phyloP scores from a whole-genome alignment of 2,797 vertebrate species.

The Enteromius afrohamiltoni region DNA sequence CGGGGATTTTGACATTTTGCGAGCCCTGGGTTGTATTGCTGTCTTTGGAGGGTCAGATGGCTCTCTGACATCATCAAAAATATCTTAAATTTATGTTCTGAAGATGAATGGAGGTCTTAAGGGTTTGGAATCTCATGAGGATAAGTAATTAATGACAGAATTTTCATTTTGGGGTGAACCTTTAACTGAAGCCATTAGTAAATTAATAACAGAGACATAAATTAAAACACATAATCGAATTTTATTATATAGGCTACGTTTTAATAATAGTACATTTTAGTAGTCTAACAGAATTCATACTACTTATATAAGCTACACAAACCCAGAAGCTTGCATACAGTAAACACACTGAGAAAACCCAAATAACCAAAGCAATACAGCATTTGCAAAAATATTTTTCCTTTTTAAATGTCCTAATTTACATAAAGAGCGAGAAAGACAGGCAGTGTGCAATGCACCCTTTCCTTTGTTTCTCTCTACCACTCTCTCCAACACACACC shows the following conservation, averaged over 20 bases:
- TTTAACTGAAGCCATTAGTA: not conserved
- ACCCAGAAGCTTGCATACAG: not conserved
- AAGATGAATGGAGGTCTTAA: too few species aligned
- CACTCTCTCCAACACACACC: conserved; percentile 17
- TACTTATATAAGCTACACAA: conserved; percentile 20
- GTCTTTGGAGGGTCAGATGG: too few species aligned
- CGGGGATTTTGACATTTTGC: too few species aligned
- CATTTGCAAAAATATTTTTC: not conserved
- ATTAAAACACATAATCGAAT: not conserved
- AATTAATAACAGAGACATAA: not conserved
- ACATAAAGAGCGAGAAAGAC: conserved; percentile 13
- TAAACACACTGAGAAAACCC: not conserved
- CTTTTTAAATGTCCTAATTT: conserved; percentile 23
- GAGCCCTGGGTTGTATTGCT: too few species aligned
- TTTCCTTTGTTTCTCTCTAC: conserved; percentile 9
- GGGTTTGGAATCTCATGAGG: too few species aligned
- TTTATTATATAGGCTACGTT: not conserved
- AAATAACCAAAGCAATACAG: conserved; percentile 23
- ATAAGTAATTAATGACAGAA: too few species aligned
- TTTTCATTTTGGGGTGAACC: too few species aligned
- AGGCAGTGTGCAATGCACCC: not conserved
- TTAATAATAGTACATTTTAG: not conserved
- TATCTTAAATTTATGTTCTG: too few species aligned
- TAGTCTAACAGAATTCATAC: conserved; percentile 8
- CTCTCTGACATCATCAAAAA: too few species aligned